Evolutionary conservation across 1,140 invertebrate species (phyloP), one percentile per base, ranked within the genome.

Genomic region (Pachyrhynchus sulphureomaculatus): DNA sequence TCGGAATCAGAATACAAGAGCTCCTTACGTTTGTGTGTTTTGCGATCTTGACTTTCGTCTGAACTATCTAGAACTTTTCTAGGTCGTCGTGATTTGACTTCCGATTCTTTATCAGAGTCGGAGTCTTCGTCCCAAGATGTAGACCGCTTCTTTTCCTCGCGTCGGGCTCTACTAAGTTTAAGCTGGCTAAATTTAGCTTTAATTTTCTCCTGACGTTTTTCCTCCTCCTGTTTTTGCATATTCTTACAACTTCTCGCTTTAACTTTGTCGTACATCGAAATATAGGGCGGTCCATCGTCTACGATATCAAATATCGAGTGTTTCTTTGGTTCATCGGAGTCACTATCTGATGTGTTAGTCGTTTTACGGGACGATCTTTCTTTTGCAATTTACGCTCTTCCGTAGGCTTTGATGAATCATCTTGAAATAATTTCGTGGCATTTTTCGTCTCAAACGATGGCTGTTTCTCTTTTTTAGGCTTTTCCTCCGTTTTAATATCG

Each of bases 241-340:
- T 92, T 91, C 75, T 93, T 93, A 53, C 89, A 95, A 20, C 93
- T 96, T 36, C 95, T 84, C 2, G 94, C 91, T 78, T 98, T 98
- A 0, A 98, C 94, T 78, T 97, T 97, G 74, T 98, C 96, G 76
- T 98, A 98, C 95, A 98, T 98, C 26, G 95, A 97, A 58, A 95
- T 93, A 72, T 95, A 96, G 10, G 88, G 88, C 2, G 91, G 91
- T 62, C 90, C 92, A 69, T 95, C 92, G 69, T 93, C 90, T 18
- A 92, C 84, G 58, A 93, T 92, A 72, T 94, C 91, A 76, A 93
- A 95, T 66, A 93, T 93, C n/a, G 92, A 94, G 79, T 92, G 90
- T 77, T 92, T 92, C 73, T 93, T 88, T 39, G 86, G 85, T 67
- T 86, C 84, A 68, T 90, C 89, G 29, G 88, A 88, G 69, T 86